Evolutionary conservation across 2,113 vertebrate species (phyloP), one percentile per base, ranked within the genome.

Genomic region (Pteruthius melanotis): DNA sequence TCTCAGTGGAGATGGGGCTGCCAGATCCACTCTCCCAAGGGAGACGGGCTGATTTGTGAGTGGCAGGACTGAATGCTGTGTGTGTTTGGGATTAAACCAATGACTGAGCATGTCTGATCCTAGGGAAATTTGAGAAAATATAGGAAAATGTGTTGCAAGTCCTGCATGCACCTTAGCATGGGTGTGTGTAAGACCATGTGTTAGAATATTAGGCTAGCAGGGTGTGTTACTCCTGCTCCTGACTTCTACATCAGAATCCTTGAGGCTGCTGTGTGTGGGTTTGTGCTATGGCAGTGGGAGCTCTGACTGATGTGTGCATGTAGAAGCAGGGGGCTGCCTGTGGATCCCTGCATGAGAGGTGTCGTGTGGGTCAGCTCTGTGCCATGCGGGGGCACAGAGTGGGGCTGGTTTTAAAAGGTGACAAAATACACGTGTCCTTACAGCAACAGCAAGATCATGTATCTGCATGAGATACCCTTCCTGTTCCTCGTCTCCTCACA

Each of bases 381-480:
- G 61, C 18, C 9, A 12, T 0, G 2, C 1, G 1, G 7, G 39
- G 47, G 13, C 31, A 37, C 5, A 22, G 12, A 61, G 13, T 13
- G 20, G 9, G 37, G 47, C 30, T 77, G 44, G 11, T 44, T 78
- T 54, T 45, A 15, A 71, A 68, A 77, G 23, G 21, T 31, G 11
- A 15, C 18, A 28, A 52, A 45, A 14, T 10, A 10, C 1, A 3
- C 0, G 3, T 39, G 18, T 52, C 24, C 35, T 20, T 63, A 22
- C 13, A 74, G 39, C 54, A 65, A 45, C 44, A 63, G 42, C 8
- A 63, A 30, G 61, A 65, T 3, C 3, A 8, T 39, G 8, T 15
- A 52, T n/a, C 22, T 45, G 23, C 4, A 17, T 0, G 2, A 64
- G 71, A 64, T 21, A 28, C 6, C 4, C 4, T n/a, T 75, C n/a